A percentile compares a stretch with the other conserved stretches of the same genome.
Conservation (phyloP, 2,797 vertebrate species). For the Falco rusticolus region DNA sequence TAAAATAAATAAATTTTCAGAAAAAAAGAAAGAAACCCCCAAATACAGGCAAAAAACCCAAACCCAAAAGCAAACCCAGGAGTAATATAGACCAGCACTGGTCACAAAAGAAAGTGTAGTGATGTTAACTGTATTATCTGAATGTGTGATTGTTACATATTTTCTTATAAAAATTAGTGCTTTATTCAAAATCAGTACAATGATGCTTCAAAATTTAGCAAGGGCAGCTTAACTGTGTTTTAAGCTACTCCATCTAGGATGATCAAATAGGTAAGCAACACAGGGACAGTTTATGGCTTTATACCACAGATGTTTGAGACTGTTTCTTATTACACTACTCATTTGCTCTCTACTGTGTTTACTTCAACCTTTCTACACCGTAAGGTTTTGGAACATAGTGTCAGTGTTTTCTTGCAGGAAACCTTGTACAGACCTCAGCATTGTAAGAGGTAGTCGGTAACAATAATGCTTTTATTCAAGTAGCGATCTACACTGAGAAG, state of each 20-base stretch:
- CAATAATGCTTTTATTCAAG: background rate
- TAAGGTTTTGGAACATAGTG: background rate
- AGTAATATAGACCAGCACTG: background rate
- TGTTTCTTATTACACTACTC: background rate
- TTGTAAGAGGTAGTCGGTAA: background rate
- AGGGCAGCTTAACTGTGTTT: background rate
- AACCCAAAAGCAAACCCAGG: background rate
- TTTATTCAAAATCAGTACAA: background rate
- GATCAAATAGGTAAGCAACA: background rate
- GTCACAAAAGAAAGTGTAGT: background rate
- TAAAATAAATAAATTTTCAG: background rate
- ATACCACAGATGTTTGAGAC: background rate
- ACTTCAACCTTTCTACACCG: background rate
- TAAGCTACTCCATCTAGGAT: background rate
- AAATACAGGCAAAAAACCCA: fast-evolving
- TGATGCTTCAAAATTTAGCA: background rate
- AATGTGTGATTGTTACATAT: fast-evolving
- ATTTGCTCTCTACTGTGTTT: background rate
- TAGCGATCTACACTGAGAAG: background rate
- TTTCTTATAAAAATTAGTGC: background rate
- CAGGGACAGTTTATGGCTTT: background rate
- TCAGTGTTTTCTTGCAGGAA: background rate
- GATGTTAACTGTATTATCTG: background rate
- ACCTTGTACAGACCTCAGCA: background rate
- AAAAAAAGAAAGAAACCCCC: too few relatives aligned